phyloP scores from a whole-genome alignment of 2,797 vertebrate genomes.

The Spondyliosoma cantharus region DNA sequence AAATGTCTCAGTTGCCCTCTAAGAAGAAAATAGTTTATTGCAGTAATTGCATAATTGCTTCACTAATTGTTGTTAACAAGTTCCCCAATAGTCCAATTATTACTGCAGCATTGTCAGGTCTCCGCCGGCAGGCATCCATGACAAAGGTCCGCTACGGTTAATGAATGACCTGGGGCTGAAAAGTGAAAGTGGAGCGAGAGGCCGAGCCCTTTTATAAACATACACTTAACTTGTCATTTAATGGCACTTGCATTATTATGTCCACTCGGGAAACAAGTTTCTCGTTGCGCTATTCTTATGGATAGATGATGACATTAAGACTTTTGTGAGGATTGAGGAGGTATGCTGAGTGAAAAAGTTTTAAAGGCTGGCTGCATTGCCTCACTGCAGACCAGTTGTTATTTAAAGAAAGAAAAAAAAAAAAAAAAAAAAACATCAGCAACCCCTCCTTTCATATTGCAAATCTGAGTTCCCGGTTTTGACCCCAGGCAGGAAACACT shows the following conservation, averaged over 20 bases:
- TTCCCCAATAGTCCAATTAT: slow-evolving; percentile 83
- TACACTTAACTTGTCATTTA: slow-evolving; percentile 82
- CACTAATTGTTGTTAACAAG: slow-evolving; percentile 90
- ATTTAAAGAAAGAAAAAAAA: not conserved
- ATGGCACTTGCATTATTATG: slow-evolving; percentile 70
- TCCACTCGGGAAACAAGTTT: slow-evolving; percentile 73
- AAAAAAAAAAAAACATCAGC: not conserved
- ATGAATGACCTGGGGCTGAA: slow-evolving; percentile 83
- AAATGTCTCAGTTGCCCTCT: slow-evolving; percentile 73
- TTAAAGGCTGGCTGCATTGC: slow-evolving; percentile 34
- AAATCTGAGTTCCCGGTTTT: not conserved
- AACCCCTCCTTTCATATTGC: not conserved
- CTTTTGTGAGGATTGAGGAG: slow-evolving; percentile 30
- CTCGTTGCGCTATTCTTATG: slow-evolving; percentile 78
- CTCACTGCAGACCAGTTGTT: not conserved
- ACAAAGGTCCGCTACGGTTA: slow-evolving; percentile 81
- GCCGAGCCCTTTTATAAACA: slow-evolving; percentile 77
- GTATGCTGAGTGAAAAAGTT: slow-evolving; percentile 39
- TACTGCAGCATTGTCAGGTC: slow-evolving; percentile 71
- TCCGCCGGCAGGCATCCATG: slow-evolving; percentile 75
- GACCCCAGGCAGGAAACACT: slow-evolving; percentile 56
- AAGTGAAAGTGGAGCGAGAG: slow-evolving; percentile 70
- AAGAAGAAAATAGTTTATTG: slow-evolving; percentile 83
- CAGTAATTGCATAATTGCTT: slow-evolving; percentile 88
- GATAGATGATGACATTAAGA: slow-evolving; percentile 45